phyloP scores from a whole-genome alignment of 2,888 invertebrate species.

The Leptopilina drosophilae region DNA sequence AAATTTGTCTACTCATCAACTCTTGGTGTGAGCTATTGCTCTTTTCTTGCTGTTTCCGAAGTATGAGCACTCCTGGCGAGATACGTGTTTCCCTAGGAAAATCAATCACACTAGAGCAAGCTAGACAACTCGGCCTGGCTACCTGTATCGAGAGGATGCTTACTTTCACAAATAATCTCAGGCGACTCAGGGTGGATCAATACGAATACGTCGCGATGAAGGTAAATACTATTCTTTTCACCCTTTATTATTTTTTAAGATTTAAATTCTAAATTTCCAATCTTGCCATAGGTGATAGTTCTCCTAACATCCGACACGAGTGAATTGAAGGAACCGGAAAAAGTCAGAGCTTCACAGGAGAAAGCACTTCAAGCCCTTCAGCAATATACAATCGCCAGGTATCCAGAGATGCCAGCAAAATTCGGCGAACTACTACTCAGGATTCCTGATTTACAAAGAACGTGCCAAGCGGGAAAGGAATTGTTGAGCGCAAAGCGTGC shows the following conservation, averaged over 20 bases:
- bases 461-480: conserved; percentile 96
- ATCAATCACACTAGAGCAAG: conserved; percentile 83
- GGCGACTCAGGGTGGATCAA: conserved; percentile 92
- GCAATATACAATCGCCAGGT: conserved; percentile 93
- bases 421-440: conserved; percentile 95
- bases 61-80: conserved; percentile 93
- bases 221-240: conserved; percentile 77
- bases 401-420: conserved; percentile 95
- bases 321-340: conserved; percentile 94
- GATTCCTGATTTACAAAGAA: conserved; percentile 96
- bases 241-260: too few relatives aligned
- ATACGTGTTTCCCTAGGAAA: conserved; percentile 86
- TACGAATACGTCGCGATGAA: conserved; percentile 98
- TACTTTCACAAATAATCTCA: conserved; percentile 94
- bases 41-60: conserved; percentile 96
- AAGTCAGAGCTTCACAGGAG: conserved; percentile 95
- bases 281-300: conserved; percentile 70
- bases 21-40: conserved; percentile 97
- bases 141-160: conserved; percentile 97
- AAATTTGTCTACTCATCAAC: conserved; percentile 96
- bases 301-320: conserved; percentile 86
- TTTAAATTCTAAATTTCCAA: neutral
- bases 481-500: conserved; percentile 93
- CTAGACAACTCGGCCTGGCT: conserved; percentile 86
- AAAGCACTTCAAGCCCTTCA: conserved; percentile 94